Base-by-base conservation (phyloP, 2,113 vertebrate species). In the Neopipo cinnamomea region DNA sequence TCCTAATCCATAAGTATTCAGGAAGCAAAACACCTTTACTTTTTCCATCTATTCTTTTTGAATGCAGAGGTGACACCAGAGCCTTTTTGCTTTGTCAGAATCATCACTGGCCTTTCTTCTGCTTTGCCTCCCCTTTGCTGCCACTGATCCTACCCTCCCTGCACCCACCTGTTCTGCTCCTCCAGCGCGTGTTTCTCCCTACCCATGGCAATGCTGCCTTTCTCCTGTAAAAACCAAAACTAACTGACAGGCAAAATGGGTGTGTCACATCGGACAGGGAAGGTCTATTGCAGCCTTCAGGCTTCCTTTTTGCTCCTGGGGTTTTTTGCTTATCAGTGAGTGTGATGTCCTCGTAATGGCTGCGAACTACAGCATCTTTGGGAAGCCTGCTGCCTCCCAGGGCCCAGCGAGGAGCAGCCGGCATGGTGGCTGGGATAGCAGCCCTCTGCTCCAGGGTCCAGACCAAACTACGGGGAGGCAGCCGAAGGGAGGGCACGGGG, bases 341-440 rank as follows among this genome's bases (percentile, higher is more conserved):
- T 8, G 27, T 2, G 39, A 20, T 4, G 1, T 25, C 23, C 44
- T 30, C 1, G 0, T 1, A 11, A 22, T 0, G 12, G 22, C 72
- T 62, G 42, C 0, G 15, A 27, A 3, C 13, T 0, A 5, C 3
- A 37, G 52, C 1, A 3, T 12, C 14, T 23, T 1, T 8, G 35
- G n/a, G 56, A 53, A 70, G 31, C 24, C n/a, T 7, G 39, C 47
- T 28, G n/a, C 20, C 21, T 44, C 18, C 35, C 42, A 20, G 27
- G 15, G 17, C 74, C 19, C 42, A 4, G 35, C 14, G 5, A 35
- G 53, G 12, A 20, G 42, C 5, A 0, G 22, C 33, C 1, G 0
- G 42, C 23, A 4, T 3, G 30, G 44, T 1, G 0, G 37, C 28
- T 3, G 25, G 18, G 18, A 27, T 3, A 20, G 85, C 27, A 23